Conservation (phyloP, 1,140 invertebrate species). For the Pogonomyrmex barbatus region DNA sequence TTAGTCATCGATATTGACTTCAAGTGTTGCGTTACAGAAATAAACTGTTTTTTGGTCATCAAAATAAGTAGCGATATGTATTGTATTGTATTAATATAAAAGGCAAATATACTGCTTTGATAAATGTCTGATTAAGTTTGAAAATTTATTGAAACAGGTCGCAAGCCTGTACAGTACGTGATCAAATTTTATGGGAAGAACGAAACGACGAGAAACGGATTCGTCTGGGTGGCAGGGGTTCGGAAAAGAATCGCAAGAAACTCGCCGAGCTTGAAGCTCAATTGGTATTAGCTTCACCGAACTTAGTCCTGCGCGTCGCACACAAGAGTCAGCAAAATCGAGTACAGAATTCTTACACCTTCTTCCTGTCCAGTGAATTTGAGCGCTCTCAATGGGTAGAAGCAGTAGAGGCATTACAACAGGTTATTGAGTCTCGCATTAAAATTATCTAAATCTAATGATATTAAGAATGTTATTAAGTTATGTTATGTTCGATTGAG, state of each 20-base stretch:
- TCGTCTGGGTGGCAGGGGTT: slow-evolving; percentile 88
- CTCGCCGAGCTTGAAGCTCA: slow-evolving; percentile 95
- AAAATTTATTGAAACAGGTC: slow-evolving; percentile 86
- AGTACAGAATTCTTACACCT: slow-evolving; percentile 90
- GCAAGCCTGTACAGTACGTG: slow-evolving; percentile 93
- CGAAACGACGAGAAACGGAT: slow-evolving; percentile 89
- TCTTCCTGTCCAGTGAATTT: slow-evolving; percentile 97
- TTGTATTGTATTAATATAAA: not conserved
- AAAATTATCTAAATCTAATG: slow-evolving; percentile 57
- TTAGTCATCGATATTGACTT: slow-evolving; percentile 5
- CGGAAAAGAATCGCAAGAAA: slow-evolving; percentile 95
- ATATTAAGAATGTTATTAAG: slow-evolving; percentile 35
- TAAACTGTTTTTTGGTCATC: not conserved
- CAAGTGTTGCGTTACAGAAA: not conserved
- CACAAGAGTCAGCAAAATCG: slow-evolving; percentile 88
- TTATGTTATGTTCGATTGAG: not conserved
- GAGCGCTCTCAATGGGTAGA: slow-evolving; percentile 97
- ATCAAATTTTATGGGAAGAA: slow-evolving; percentile 93
- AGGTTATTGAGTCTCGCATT: slow-evolving; percentile 71
- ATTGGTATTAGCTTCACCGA: slow-evolving; percentile 95
- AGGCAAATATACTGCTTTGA: not conserved
- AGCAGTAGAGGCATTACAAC: slow-evolving; percentile 93
- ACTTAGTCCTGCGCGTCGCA: slow-evolving; percentile 92
- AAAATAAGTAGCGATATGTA: not conserved
- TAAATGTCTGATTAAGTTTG: not conserved